A percentile compares a stretch with the other conserved stretches of the same genome.
These are phyloP conservation scores for Tachina fera DNA, from an alignment of 2,888 invertebrate species.

Conservation along the genomic window DNA sequence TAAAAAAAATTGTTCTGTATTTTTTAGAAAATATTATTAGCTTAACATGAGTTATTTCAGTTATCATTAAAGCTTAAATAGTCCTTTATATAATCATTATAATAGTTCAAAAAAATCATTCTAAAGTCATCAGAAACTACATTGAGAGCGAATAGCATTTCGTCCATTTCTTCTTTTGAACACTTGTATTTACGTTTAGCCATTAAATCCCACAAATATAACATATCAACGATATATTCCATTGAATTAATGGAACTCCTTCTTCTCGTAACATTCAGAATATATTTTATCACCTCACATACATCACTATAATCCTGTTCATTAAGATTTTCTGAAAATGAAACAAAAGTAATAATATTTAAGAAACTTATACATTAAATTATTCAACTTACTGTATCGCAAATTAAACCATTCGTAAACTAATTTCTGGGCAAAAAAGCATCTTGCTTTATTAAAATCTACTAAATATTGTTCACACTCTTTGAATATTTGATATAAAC, in stretches of 20 bases:
- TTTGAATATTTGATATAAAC: slow-evolving; percentile 71
- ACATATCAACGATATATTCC: slow-evolving; percentile 74
- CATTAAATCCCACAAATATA: slow-evolving; percentile 76
- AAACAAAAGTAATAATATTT: slow-evolving; percentile 50
- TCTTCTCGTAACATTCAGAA: slow-evolving; percentile 66
- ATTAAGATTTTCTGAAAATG: slow-evolving; percentile 71
- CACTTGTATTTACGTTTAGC: slow-evolving; percentile 74
- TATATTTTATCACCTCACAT: slow-evolving; percentile 70
- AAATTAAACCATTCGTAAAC: slow-evolving; percentile 46
- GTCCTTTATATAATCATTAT: slow-evolving; percentile 76
- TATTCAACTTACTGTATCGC: slow-evolving; percentile 64
- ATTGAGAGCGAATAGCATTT: slow-evolving; percentile 71
- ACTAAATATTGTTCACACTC: slow-evolving; percentile 71
- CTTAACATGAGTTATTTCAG: too few species aligned
- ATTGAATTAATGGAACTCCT: slow-evolving; percentile 71
- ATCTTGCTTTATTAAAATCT: slow-evolving; percentile 71
- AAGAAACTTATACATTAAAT: background rate
- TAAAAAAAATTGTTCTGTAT: too few species aligned
- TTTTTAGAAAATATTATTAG: too few species aligned
- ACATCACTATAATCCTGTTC: slow-evolving; percentile 74
- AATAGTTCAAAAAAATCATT: slow-evolving; percentile 76
- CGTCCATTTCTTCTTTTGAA: slow-evolving; percentile 47
- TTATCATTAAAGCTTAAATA: slow-evolving; percentile 7
- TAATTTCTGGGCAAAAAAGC: slow-evolving; percentile 61
- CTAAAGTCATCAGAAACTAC: slow-evolving; percentile 72